Evolutionary conservation across 2,113 vertebrate genomes (phyloP).

Genomic region (Trichechus manatus): DNA sequence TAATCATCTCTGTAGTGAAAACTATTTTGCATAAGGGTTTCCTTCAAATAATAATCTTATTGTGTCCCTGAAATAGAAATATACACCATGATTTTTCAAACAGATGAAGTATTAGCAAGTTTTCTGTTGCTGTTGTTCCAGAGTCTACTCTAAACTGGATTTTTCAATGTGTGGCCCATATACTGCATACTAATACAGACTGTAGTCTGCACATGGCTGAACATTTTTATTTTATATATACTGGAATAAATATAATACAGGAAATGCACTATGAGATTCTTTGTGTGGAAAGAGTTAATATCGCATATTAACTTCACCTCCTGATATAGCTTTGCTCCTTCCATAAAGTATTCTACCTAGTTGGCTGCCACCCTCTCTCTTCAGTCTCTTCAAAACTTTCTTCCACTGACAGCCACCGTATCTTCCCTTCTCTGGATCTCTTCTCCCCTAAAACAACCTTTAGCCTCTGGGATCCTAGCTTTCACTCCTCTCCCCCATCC

Average conservation of each 20-base stretch:
- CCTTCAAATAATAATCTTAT: not conserved
- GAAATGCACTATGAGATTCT: not conserved
- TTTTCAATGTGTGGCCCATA: slow-evolving; percentile 2
- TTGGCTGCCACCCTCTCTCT: not conserved
- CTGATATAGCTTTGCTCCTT: not conserved
- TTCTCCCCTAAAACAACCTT: not conserved
- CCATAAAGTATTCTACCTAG: not conserved
- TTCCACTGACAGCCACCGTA: not conserved
- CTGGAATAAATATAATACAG: not conserved
- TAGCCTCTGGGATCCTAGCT: not conserved
- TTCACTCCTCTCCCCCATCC: not conserved
- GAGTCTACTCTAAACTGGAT: not conserved
- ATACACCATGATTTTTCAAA: not conserved
- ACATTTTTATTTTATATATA: not conserved
- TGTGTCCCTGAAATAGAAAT: slow-evolving; percentile 36
- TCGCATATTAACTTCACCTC: not conserved
- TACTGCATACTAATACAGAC: not conserved
- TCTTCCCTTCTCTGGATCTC: not conserved
- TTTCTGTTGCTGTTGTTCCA: not conserved
- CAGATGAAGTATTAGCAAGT: not conserved
- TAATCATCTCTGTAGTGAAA: slow-evolving; percentile 40
- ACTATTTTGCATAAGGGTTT: not conserved
- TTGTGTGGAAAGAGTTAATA: not conserved
- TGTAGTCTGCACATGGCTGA: not conserved
- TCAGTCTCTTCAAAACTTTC: not conserved